Percentiles rank a stretch among this genome's conserved stretches.
Evolutionary conservation across 2,797 vertebrate species (phyloP).

Genomic region (Enteromius unitaeniatus): DNA sequence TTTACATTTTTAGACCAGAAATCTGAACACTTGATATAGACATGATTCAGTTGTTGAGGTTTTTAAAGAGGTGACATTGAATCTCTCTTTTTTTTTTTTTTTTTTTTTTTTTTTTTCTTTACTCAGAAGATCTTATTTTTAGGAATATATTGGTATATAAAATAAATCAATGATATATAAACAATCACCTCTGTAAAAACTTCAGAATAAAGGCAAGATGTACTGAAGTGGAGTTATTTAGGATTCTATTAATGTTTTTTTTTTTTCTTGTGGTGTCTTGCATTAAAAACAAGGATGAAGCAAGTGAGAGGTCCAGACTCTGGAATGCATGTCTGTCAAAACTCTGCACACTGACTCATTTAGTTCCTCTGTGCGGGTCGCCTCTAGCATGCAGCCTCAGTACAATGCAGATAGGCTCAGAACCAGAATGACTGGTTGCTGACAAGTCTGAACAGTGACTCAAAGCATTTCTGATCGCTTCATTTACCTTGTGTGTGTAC

Average conservation of each 20-base stretch:
- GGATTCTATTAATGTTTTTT: not conserved
- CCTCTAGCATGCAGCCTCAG: conserved; percentile 25
- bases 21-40: not conserved
- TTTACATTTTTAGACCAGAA: not conserved
- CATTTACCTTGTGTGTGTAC: not conserved
- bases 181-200: not conserved
- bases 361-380: conserved; percentile 16
- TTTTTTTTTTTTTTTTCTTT: too few species aligned
- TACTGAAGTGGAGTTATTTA: not conserved
- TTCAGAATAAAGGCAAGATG: not conserved
- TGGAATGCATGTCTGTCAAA: conserved; percentile 31
- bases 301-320: not conserved
- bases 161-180: not conserved
- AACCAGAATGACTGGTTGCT: conserved; percentile 77
- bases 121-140: not conserved
- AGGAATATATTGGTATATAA: not conserved
- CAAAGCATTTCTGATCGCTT: conserved; percentile 10
- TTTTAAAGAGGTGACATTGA: not conserved
- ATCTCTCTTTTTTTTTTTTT: not conserved
- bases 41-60: not conserved
- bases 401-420: conserved; percentile 59
- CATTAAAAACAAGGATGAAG: not conserved
- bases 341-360: conserved; percentile 51
- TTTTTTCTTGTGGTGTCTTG: not conserved
- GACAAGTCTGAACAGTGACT: conserved; percentile 64